phyloP scores from a whole-genome alignment of 1,140 invertebrate genomes.

The Penaeus japonicus region DNA sequence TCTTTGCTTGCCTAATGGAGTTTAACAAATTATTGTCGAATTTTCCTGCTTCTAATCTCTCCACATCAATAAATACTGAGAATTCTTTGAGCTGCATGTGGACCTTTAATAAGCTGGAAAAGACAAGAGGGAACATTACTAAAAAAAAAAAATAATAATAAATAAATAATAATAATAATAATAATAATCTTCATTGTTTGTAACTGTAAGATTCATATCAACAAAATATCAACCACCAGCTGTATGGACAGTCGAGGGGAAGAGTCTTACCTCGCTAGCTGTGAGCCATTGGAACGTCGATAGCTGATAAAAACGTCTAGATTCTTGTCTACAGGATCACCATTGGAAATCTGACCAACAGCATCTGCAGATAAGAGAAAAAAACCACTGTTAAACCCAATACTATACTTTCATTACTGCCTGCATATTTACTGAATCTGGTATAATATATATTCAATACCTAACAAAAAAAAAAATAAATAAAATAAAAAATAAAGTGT shows the following conservation, averaged over 20 bases:
- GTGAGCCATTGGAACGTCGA: conserved; percentile 95
- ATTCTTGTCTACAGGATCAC: conserved; percentile 83
- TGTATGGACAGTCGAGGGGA: neutral
- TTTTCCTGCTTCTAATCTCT: conserved; percentile 94
- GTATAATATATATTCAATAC: too few relatives aligned
- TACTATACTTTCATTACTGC: too few relatives aligned
- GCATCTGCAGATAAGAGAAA: conserved; percentile 48
- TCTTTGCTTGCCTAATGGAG: conserved; percentile 94
- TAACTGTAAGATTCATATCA: neutral
- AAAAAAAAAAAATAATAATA: neutral
- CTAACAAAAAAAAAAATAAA: too few relatives aligned
- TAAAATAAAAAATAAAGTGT: too few relatives aligned
- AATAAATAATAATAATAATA: neutral
- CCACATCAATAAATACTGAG: conserved; percentile 95
- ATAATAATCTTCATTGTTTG: neutral
- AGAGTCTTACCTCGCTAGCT: conserved; percentile 79
- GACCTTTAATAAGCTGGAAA: conserved; percentile 74
- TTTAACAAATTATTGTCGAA: conserved; percentile 98
- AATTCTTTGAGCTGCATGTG: conserved; percentile 94
- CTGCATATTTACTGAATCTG: too few relatives aligned
- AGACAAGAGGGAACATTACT: neutral
- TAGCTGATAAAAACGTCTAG: conserved; percentile 99
- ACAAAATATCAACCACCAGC: neutral
- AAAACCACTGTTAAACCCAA: neutral
- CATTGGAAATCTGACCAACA: conserved; percentile 50